Evolutionary conservation across 1,140 invertebrate species (phyloP).

Genomic region (Pseudoatta argentina): DNA sequence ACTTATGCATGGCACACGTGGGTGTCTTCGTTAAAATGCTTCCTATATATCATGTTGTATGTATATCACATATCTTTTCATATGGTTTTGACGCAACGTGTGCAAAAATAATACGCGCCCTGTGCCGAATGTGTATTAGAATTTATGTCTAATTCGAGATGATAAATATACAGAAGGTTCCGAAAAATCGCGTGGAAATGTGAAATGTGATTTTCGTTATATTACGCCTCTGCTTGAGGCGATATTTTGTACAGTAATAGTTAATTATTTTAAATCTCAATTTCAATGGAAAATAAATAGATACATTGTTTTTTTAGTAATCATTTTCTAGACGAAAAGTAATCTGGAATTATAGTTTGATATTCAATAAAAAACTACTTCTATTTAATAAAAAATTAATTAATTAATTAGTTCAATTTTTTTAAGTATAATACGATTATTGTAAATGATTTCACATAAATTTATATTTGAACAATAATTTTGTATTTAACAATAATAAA

Average conservation of each 20-base stretch:
- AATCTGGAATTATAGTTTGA: neutral
- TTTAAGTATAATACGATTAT: neutral
- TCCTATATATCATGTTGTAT: neutral
- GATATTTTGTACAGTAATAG: neutral
- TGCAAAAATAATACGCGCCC: conserved; percentile 4
- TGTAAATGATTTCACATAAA: neutral
- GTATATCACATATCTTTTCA: neutral
- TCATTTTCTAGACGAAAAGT: conserved; percentile 4
- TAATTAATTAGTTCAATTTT: neutral
- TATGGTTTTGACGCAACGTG: neutral
- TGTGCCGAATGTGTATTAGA: neutral
- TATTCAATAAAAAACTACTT: neutral
- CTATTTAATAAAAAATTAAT: neutral
- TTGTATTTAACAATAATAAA: neutral
- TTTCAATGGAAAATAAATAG: neutral
- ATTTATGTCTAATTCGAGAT: neutral
- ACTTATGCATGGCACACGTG: conserved; percentile 18
- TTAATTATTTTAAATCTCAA: neutral
- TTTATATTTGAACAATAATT: neutral
- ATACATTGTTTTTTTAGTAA: neutral
- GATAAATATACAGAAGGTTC: neutral
- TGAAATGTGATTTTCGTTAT: neutral
- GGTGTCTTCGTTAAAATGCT: conserved; percentile 4
- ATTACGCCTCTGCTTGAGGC: neutral
- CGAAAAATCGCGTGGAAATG: neutral